A percentile compares a stretch with the other conserved stretches of the same genome.
Evolutionary conservation across 2,797 vertebrate species (phyloP).

Genomic region (Onychomys leucogaster): DNA sequence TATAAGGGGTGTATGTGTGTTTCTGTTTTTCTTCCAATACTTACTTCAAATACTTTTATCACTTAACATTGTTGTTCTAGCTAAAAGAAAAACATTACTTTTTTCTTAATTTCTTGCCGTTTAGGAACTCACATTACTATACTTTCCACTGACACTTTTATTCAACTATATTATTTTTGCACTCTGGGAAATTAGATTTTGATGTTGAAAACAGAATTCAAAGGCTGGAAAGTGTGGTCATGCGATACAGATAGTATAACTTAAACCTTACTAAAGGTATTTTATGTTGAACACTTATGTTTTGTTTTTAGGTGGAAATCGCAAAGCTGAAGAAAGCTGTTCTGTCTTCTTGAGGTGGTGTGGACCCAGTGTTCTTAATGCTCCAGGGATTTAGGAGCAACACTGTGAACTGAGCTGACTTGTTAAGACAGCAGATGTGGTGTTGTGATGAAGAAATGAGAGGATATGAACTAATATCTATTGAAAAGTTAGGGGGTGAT

Average conservation of each 20-base stretch:
- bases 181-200: constrained; percentile 25
- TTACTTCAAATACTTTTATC: neutral
- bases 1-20: neutral
- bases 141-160: neutral
- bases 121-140: neutral
- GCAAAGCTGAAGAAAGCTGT: constrained; percentile 94
- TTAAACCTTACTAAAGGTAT: constrained; percentile 51
- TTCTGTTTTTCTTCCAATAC: neutral
- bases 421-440: constrained; percentile 83
- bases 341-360: constrained; percentile 90
- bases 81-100: constrained; percentile 5
- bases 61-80: constrained; percentile 36
- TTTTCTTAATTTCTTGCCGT: neutral
- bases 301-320: constrained; percentile 92
- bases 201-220: constrained; percentile 7
- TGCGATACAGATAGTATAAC: neutral
- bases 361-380: constrained; percentile 69
- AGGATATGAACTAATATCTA: constrained; percentile 88
- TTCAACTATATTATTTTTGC: neutral
- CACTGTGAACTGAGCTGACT: constrained; percentile 80
- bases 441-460: constrained; percentile 84
- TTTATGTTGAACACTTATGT: constrained; percentile 44
- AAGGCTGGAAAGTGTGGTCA: constrained; percentile 33
- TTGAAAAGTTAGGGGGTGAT: constrained; percentile 82
- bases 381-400: constrained; percentile 73